Evolutionary conservation across 2,113 vertebrate genomes (phyloP), one percentile per base, ranked within the genome.

Genomic region (Lichenostomus cassidix): DNA sequence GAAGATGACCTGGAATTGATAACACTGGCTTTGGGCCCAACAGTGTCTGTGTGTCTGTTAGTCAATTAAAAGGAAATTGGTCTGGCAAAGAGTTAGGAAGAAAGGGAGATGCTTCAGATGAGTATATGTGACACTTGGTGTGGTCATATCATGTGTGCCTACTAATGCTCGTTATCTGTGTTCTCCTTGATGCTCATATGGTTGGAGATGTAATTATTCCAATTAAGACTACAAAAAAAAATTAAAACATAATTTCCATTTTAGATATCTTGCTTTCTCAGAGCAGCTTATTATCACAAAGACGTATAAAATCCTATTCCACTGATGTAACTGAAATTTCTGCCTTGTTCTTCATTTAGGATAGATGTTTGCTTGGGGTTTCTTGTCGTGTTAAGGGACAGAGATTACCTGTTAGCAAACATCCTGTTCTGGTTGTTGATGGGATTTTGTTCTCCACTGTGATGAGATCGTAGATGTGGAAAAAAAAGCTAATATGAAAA

Each of bases 91-190:
- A 58, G 3, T 47, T 18, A 62, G 33, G 53, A 41, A n/a, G 21
- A 68, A 68, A 39, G 15, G n/a, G 35, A 52, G 31, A 23, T 81
- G 47, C 19, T 29, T 78, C 20, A 27, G 37, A 25, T 41, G 47
- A 59, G 9, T 11, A 0, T 4, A 1, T 18, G 11, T 1, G 6
- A 64, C 62, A 24, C 21, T 42, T 70, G 27, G 8, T 37, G 3
- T 22, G 50, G 19, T 15, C 1, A 2, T 2, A 8, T 46, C 4
- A 0, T 24, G 18, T 50, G 58, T 41, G 56, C 25, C 62, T 82
- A 22, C 44, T 47, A 7, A 20, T 37, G 24, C 52, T 62, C 0
- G 0, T 65, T 2, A 4, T 1, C 44, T 83, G 12, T 1, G 0
- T 55, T 87, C 37, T 65, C 23, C 55, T 44, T 20, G 42, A 14